Evolutionary conservation across 2,113 vertebrate genomes (phyloP), one percentile per base, ranked within the genome.

Genomic region (Verasper variegatus): DNA sequence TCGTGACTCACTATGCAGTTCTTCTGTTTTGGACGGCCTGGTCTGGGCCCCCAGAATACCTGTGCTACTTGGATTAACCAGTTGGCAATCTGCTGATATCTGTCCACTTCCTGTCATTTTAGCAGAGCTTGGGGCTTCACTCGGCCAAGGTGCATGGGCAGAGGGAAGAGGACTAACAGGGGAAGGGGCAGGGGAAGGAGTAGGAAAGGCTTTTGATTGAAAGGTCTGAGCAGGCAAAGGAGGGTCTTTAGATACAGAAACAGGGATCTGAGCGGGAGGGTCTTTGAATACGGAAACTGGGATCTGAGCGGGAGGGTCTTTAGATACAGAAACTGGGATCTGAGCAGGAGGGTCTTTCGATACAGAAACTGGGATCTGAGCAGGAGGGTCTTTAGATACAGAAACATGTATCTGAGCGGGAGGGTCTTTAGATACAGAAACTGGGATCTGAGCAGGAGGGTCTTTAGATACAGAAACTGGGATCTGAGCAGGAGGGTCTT

Each of bases 101-200:
- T 82, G 82, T 61, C 61, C 80, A 61, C 63, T 72, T 57, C 40
- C 77, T 72, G 49, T 87, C 26, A 55, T 54, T 40, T 77, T 95
- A 94, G 85, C 93, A 91, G 80, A 94, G 86, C 6, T 93, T 93
- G 37, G 9, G 20, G 68, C 35, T 45, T 87, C 76, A 66, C 64
- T 81, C 1, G 2, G 57, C 24, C 58, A 65, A 63, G 79, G 35
- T 47, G 58, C 59, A 56, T 69, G 72, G 26, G 60, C 61, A 37
- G 76, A 40, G 21, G 62, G 37, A 71, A 31, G 57, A 78, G 81
- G 80, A 45, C 64, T 45, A 47, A 64, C 35, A 40, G 76, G 49
- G 76, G 37, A 66, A 61, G 71, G 37, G 6, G 45, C 26, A 61
- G 31, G 63, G 27, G 40, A 24, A 15, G 71, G 24, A 2, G 69